These are phyloP conservation scores for Dendroctonus valens DNA, from an alignment of 1,140 invertebrate genomes.

Conservation along the genomic window DNA sequence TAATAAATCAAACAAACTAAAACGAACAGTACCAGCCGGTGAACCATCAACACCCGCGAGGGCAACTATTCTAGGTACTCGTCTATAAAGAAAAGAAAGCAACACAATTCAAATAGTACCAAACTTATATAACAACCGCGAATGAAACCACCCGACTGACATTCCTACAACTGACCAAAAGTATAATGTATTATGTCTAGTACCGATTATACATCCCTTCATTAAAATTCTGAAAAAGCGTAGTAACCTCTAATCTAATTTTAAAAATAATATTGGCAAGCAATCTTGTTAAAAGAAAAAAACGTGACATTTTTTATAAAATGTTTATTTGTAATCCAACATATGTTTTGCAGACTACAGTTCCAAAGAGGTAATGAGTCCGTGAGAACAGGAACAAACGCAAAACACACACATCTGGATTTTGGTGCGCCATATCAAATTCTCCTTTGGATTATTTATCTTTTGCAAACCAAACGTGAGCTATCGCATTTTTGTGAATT, in stretches of 20 bases:
- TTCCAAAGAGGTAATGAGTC: constrained; percentile 43
- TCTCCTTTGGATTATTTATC: constrained; percentile 29
- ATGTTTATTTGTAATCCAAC: constrained; percentile 42
- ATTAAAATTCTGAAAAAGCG: no score
- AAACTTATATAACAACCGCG: no score
- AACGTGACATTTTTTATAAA: constrained; percentile 41
- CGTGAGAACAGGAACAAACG: constrained; percentile 46
- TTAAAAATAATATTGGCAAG: constrained; percentile 20
- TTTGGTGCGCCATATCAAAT: constrained; percentile 32
- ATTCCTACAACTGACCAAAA: no score
- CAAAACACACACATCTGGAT: constrained; percentile 43
- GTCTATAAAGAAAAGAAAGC: no score
- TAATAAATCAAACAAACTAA: no score
- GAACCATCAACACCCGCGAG: no score
- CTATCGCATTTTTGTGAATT: constrained; percentile 7
- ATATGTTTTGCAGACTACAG: constrained; percentile 43
- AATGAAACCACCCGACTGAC: no score
- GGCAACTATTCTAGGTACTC: no score
- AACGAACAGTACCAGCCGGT: no score
- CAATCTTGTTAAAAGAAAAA: constrained; percentile 11
- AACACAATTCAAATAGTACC: no score
- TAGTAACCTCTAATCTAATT: constrained; percentile 25
- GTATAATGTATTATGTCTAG: no score
- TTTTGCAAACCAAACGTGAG: constrained; percentile 25
- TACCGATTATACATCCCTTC: no score